Base-by-base conservation (phyloP, 1,140 invertebrate species). In the Heliothis subflexa region DNA sequence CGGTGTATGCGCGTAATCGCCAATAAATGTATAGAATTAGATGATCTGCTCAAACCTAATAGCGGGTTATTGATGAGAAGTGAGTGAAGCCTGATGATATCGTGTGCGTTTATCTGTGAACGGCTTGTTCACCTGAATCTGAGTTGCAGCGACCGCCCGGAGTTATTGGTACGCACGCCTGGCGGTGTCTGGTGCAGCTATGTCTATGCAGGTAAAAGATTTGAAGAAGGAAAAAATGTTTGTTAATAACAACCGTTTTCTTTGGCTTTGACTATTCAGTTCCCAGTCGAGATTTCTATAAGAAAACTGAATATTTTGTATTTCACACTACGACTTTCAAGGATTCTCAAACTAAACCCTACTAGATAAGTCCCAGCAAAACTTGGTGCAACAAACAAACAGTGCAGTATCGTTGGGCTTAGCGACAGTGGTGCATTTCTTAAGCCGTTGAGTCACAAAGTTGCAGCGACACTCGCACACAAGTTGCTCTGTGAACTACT, bases 301-400 rank as follows among this genome's bases (percentile, higher is more conserved):
- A 25, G 21, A 2, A 25, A 25, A 25, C 14, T 0, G 16, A n/a
- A n/a, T 3, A n/a, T 54, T 54, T n/a, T 1, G 10, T 9, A 2
- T 5, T 18, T 55, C 18, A 7, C 54, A 18, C 16, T 18, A 18
- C 54, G 4, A 21, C 54, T 21, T 55, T 54, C 14, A n/a, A 54
- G 16, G 14, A 55, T 5, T 40, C 5, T 40, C 33, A 40, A 9
- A 40, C 33, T 40, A 7, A 40, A 40, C 33, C 33, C 33, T 40
- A 47, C 62, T 12, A 66, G 62, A 47, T 13, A 40, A 66, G 33
- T 47, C 16, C 3, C 57, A 61, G 18, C 61, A 64, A 64, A 45
- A 40, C 5, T 40, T 40, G 5, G 33, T 40, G 33, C 62, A 66
- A 3, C 62, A 47, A 47, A 18, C 16, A 40, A 40, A 40, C 33